phyloP scores from a whole-genome alignment of 1,140 invertebrate species.

The Cydia pomonella region DNA sequence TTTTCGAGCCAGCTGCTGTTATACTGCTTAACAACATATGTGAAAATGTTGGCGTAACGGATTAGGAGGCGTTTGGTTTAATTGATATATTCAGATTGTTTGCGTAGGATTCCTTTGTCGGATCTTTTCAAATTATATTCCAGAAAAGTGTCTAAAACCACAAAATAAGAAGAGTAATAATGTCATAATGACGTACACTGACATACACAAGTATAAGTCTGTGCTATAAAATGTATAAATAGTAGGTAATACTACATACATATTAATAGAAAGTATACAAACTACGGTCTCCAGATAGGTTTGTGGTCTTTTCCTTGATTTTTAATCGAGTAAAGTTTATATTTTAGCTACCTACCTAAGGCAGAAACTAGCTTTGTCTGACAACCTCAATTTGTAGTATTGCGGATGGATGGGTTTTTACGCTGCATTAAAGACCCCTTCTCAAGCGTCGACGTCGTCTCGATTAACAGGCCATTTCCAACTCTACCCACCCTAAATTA shows the following conservation, averaged over 20 bases:
- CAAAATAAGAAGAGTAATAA: neutral
- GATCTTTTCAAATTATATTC: neutral
- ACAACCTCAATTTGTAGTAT: neutral
- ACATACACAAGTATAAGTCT: too few species aligned
- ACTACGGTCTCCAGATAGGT: too few species aligned
- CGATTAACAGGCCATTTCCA: neutral
- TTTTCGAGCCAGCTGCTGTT: conserved; percentile 18
- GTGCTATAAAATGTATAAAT: too few species aligned
- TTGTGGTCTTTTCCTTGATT: too few species aligned
- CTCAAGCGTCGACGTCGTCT: neutral
- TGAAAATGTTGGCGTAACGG: conserved; percentile 18
- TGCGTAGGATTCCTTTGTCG: neutral
- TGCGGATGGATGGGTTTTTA: neutral
- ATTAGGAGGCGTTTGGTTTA: neutral
- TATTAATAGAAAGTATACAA: too few species aligned
- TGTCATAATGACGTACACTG: too few species aligned
- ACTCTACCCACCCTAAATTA: neutral
- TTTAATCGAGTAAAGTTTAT: too few species aligned
- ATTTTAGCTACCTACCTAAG: too few species aligned
- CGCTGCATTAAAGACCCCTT: neutral
- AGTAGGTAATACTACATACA: too few species aligned
- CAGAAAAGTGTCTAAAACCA: neutral
- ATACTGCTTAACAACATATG: neutral
- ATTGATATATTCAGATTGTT: conserved; percentile 6
- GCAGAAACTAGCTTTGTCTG: neutral